Evolutionary conservation across 2,888 invertebrate species (phyloP), one percentile per base, ranked within the genome.

Genomic region (Operophtera brumata): DNA sequence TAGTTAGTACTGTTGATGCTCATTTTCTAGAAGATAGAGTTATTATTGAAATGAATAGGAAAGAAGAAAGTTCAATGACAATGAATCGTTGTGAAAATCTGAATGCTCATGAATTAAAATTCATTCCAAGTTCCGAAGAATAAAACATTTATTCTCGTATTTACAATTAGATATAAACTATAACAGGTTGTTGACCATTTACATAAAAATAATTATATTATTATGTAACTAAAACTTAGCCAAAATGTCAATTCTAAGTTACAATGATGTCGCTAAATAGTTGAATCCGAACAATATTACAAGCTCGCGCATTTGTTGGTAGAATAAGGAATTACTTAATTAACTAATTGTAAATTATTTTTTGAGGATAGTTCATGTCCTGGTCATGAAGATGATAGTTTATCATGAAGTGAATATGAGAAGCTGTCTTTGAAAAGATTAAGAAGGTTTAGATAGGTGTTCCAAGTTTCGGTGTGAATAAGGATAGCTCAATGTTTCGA

Each of bases 401-500:
- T 39, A 11, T 39, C 44, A 12, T 47, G 44, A 40, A 26, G 40
- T 30, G 20, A 11, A 41, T 43, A 36, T 43, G 54, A 49, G 40
- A 39, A 35, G 39, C 12, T 34, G 35, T 40, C 9, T 39, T 41
- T 30, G 12, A 39, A 37, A 43, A 43, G n/a, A n/a, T n/a, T n/a
- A n/a, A n/a, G n/a, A 44, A 46, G 47, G 41, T n/a, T 48, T 55
- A 50, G 62, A 32, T 57, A 57, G 57, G 55, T 42, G 56, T 60
- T 56, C 46, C 46, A 47, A 50, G 55, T 49, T 43, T 47, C 41
- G 48, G 47, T 50, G 35, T 55, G 52, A 50, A 35, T 49, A 25
- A 54, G 48, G 48, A 52, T 52, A 75, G 80, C 79, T 81, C 79
- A 79, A 77, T 78, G 78, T 80, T 73, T 47, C 48, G 71, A 67